These are phyloP conservation scores for Thymelicus sylvestris DNA, from an alignment of 2,888 invertebrate species.

Conservation along the genomic window DNA sequence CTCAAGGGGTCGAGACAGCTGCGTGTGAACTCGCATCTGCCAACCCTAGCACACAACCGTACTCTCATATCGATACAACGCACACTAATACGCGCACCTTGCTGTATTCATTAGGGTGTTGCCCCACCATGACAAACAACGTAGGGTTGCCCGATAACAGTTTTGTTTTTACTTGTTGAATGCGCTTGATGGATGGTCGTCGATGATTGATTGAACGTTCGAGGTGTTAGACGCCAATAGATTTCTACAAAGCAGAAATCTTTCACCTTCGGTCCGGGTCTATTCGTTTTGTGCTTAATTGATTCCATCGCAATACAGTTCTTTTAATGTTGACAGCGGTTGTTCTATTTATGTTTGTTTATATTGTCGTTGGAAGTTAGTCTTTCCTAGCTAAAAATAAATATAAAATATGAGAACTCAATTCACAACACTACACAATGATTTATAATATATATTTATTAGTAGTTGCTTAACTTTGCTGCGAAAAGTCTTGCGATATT, in stretches of 20 bases:
- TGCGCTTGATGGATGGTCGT: constrained; percentile 76
- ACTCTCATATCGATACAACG: constrained; percentile 46
- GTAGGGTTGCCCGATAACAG: constrained; percentile 70
- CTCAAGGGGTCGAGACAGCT: constrained; percentile 73
- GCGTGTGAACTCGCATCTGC: constrained; percentile 76
- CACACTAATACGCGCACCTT: constrained; percentile 52
- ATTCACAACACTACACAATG: too few species aligned
- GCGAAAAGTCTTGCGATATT: too few species aligned
- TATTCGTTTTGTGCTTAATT: constrained; percentile 38
- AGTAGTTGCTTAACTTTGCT: too few species aligned
- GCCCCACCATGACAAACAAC: constrained; percentile 59
- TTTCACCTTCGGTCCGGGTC: constrained; percentile 41
- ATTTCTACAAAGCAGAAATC: constrained; percentile 57
- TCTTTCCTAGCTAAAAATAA: background rate
- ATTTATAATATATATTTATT: too few species aligned
- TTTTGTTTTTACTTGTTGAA: constrained; percentile 85
- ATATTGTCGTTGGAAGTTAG: background rate
- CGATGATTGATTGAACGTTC: constrained; percentile 76
- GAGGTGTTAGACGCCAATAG: constrained; percentile 65
- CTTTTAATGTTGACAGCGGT: constrained; percentile 14
- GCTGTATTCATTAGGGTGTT: constrained; percentile 60
- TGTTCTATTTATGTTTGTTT: constrained; percentile 9
- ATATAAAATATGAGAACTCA: too few species aligned
- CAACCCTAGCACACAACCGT: constrained; percentile 57
- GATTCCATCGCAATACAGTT: constrained; percentile 12